These are phyloP conservation scores for Corapipo altera DNA, from an alignment of 2,113 vertebrate genomes.

Conservation along the genomic window DNA sequence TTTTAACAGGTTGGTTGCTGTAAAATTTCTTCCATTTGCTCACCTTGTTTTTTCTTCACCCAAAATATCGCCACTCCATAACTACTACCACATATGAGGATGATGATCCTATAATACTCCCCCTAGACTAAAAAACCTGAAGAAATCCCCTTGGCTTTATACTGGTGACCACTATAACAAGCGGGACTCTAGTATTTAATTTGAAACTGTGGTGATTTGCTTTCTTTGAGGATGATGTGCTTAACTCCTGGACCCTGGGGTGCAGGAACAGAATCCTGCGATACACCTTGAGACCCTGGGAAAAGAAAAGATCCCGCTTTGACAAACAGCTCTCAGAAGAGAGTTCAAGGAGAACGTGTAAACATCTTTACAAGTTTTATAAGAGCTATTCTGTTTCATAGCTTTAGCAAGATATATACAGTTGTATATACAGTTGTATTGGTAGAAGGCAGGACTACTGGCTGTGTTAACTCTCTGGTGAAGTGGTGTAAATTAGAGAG, in stretches of 20 bases:
- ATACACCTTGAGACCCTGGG: neutral
- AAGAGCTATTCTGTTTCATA: neutral
- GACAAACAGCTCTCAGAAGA: neutral
- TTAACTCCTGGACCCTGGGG: neutral
- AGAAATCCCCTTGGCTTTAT: neutral
- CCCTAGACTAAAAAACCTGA: neutral
- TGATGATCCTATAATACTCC: neutral
- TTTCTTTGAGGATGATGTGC: neutral
- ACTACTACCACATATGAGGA: neutral
- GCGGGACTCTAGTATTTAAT: neutral
- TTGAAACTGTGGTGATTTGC: neutral
- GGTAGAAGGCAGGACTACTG: neutral
- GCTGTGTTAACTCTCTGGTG: neutral
- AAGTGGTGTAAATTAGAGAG: neutral
- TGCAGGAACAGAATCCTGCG: neutral
- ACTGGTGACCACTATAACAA: neutral
- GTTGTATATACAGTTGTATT: neutral
- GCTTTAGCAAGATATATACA: neutral
- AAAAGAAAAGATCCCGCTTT: neutral
- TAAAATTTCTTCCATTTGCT: neutral
- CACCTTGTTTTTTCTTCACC: neutral
- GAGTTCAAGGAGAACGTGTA: neutral
- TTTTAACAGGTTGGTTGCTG: neutral
- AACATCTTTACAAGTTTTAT: neutral
- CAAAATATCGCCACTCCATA: neutral